These are phyloP conservation scores for Notocelia uddmanniana DNA, from an alignment of 2,888 invertebrate species.

Conservation along the genomic window DNA sequence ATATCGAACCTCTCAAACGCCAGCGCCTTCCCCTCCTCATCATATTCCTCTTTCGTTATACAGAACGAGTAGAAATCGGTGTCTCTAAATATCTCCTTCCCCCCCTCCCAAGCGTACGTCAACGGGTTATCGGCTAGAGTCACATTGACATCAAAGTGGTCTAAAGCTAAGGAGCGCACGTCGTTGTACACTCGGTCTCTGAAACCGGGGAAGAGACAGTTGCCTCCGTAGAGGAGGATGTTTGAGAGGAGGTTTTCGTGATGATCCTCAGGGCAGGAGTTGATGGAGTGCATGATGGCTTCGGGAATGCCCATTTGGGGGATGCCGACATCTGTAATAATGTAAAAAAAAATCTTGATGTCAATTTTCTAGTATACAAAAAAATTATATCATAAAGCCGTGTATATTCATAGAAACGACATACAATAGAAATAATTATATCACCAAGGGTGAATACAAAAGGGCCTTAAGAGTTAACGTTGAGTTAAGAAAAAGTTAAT, in stretches of 20 bases:
- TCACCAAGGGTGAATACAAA: too few species aligned
- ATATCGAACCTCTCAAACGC: slow-evolving; percentile 86
- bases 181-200: slow-evolving; percentile 88
- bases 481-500: too few species aligned
- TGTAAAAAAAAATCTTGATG: not conserved
- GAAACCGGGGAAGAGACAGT: slow-evolving; percentile 93
- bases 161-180: slow-evolving; percentile 91
- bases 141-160: slow-evolving; percentile 91
- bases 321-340: slow-evolving; percentile 92
- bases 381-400: too few species aligned
- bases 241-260: slow-evolving; percentile 92
- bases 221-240: slow-evolving; percentile 94
- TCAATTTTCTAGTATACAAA: too few species aligned
- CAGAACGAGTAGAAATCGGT: slow-evolving; percentile 90
- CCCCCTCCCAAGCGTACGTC: slow-evolving; percentile 96
- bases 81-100: slow-evolving; percentile 90
- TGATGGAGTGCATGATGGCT: slow-evolving; percentile 92
- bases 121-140: slow-evolving; percentile 88
- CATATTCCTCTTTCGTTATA: slow-evolving; percentile 94
- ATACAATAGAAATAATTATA: too few species aligned
- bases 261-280: slow-evolving; percentile 89
- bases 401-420: too few species aligned
- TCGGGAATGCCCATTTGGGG: slow-evolving; percentile 96
- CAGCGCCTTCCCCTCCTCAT: slow-evolving; percentile 91
- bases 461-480: too few species aligned